Evolutionary conservation across 2,888 invertebrate genomes (phyloP).

Genomic region (Drosophila glabriapex): DNA sequence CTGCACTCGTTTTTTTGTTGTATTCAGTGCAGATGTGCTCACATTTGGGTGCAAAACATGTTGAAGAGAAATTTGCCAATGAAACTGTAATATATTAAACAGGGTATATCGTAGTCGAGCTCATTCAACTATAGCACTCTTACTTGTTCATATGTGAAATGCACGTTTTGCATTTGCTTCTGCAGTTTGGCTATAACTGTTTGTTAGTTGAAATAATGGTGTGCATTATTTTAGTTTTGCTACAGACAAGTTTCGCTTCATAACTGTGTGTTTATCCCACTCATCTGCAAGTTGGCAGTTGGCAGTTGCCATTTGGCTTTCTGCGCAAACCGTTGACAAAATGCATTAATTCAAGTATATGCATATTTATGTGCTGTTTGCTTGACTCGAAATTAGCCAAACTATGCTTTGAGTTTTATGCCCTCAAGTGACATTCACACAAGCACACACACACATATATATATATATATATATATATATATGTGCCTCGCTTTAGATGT

Average conservation of each 20-base stretch:
- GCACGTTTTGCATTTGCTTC: constrained; percentile 10
- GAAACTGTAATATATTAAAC: background rate
- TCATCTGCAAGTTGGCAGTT: constrained; percentile 3
- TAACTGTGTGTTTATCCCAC: constrained; percentile 10
- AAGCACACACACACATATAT: background rate
- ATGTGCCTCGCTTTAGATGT: background rate
- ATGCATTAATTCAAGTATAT: constrained; percentile 63
- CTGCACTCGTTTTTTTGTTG: background rate
- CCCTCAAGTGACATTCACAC: constrained; percentile 11
- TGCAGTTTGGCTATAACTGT: background rate
- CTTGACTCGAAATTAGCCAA: constrained; percentile 24
- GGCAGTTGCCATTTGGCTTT: constrained; percentile 6
- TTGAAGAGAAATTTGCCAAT: background rate
- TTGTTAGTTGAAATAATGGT: constrained; percentile 21
- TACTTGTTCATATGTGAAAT: constrained; percentile 14
- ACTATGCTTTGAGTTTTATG: constrained; percentile 12
- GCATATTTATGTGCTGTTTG: constrained; percentile 42
- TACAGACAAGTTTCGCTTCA: constrained; percentile 20
- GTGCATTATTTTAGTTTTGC: constrained; percentile 11
- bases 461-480: background rate
- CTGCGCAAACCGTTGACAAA: constrained; percentile 55
- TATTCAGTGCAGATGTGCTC: background rate
- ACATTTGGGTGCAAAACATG: background rate
- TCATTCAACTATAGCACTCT: background rate
- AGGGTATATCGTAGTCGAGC: background rate